Base-by-base conservation (phyloP, 2,113 vertebrate species). In the Cyprinodon variegatus region DNA sequence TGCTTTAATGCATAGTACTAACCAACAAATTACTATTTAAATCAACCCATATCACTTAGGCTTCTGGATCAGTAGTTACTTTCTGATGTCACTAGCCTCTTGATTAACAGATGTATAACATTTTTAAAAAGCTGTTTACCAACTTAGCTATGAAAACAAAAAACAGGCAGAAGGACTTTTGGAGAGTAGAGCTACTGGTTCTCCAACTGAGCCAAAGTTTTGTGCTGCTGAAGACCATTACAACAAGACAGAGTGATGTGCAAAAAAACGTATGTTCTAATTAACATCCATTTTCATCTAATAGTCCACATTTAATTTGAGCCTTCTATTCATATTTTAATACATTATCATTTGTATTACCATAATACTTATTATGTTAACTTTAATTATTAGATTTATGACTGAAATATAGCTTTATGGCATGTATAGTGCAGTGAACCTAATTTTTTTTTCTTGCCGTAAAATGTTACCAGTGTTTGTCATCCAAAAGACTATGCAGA, bases 271-370 rank as follows among this genome's bases (percentile, higher is more conserved):
- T 72, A 77, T 89, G 82, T 91, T 92, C 93, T 93, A 93, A 94
- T 94, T 92, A 91, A 76, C 91, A 92, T 93, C 87, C 92, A 92
- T 93, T 93, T 92, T 93, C 90, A 92, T 91, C 83, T 91, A 92
- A 93, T 84, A 84, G 82, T 79, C 84, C 61, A 80, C 78, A 69
- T 93, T 89, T 86, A 84, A 83, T 92, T 92, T 87, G 76, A 89
- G 71, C 82, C 88, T 85, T 84, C 85, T 92, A 92, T 92, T 86
- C 93, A 92, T 94, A 93, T 94, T 94, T 94, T 90, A 94, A 93
- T 91, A 92, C 87, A 92, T 94, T 94, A 92, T 92, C 88, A 92
- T 91, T 91, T 88, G 88, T 46, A 78, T 84, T 86, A 86, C 93
- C 91, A 87, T 92, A 92, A 90, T 84, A 93, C 89, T 89, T 91